These are phyloP conservation scores for Drosophila atroscutellata DNA, from an alignment of 2,888 invertebrate species.

Conservation along the genomic window DNA sequence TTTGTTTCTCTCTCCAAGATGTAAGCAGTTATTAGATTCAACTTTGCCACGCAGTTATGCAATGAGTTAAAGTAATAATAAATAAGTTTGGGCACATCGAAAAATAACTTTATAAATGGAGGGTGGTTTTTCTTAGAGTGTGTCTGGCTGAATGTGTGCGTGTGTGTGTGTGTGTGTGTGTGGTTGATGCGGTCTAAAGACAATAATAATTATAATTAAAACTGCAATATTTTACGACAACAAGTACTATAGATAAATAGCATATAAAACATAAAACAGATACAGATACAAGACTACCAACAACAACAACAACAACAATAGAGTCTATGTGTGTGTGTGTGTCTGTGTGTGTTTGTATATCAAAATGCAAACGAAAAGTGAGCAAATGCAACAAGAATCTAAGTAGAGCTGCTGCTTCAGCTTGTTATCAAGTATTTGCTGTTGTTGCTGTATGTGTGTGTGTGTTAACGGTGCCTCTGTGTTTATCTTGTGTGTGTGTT, in stretches of 20 bases:
- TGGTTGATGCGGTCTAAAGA: slow-evolving; percentile 50
- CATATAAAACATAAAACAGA: slow-evolving; percentile 55
- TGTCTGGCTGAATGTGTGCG: neutral
- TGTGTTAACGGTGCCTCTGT: slow-evolving; percentile 12
- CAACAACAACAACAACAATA: slow-evolving; percentile 63
- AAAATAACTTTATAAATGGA: slow-evolving; percentile 43
- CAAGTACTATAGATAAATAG: slow-evolving; percentile 58
- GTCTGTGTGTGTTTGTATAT: slow-evolving; percentile 14
- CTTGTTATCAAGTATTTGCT: slow-evolving; percentile 18
- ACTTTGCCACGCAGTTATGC: slow-evolving; percentile 44
- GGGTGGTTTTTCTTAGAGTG: slow-evolving; percentile 22
- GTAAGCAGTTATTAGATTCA: slow-evolving; percentile 8
- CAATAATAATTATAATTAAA: slow-evolving; percentile 54
- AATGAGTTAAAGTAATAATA: slow-evolving; percentile 15
- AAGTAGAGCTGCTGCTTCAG: slow-evolving; percentile 15
- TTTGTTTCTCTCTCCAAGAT: neutral
- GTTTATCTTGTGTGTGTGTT: slow-evolving; percentile 29
- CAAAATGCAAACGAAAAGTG: slow-evolving; percentile 54
- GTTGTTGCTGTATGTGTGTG: slow-evolving; percentile 27
- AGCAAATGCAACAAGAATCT: slow-evolving; percentile 52
- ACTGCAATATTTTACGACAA: slow-evolving; percentile 67
- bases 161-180: slow-evolving; percentile 19
- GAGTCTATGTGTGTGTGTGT: slow-evolving; percentile 12
- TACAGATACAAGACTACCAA: slow-evolving; percentile 60
- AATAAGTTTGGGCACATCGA: slow-evolving; percentile 21